These are phyloP conservation scores for Strix aluco DNA, from an alignment of 2,113 vertebrate genomes.

Conservation along the genomic window DNA sequence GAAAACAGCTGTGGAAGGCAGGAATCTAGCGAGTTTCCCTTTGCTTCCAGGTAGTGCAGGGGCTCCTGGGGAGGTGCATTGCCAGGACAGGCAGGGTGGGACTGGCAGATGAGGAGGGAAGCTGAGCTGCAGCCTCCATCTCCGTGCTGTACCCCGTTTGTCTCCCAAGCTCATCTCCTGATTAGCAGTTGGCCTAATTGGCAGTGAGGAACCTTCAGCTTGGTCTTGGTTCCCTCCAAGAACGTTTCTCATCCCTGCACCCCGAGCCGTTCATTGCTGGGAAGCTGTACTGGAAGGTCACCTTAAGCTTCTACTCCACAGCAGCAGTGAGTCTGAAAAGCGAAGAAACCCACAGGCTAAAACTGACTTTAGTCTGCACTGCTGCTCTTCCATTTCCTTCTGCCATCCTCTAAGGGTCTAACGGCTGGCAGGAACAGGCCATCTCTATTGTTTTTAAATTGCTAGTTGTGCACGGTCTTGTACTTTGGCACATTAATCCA, in stretches of 20 bases:
- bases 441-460: too few relatives aligned
- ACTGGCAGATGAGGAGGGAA: background rate
- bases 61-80: background rate
- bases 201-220: background rate
- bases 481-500: background rate
- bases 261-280: background rate
- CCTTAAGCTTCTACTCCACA: background rate
- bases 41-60: background rate
- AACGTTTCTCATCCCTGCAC: background rate
- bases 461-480: background rate
- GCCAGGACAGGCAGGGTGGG: background rate
- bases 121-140: background rate
- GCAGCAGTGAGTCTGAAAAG: background rate
- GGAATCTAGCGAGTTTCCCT: background rate
- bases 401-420: background rate
- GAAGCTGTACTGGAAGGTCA: background rate
- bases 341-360: background rate
- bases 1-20: background rate
- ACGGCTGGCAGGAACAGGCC: background rate
- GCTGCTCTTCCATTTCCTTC: background rate
- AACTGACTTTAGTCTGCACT: background rate
- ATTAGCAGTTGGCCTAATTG: background rate
- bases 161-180: background rate
- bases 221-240: background rate
- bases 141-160: too few relatives aligned